phyloP scores from a whole-genome alignment of 2,113 vertebrate genomes.

The Tachysurus vachellii region DNA sequence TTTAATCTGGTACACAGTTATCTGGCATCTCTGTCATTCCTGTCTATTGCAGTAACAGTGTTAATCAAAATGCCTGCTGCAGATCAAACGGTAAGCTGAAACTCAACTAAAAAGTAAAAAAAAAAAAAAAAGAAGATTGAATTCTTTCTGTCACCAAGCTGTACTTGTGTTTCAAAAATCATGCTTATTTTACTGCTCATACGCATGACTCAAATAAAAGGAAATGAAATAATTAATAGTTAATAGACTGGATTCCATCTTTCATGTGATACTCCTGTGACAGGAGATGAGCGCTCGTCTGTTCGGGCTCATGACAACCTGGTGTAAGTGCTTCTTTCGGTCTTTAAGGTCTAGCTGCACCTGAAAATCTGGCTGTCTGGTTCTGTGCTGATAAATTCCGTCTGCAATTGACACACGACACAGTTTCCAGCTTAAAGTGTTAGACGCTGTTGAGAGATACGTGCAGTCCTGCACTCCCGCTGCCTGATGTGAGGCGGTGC shows the following conservation, averaged over 20 bases:
- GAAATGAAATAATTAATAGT: background rate
- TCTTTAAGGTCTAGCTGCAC: background rate
- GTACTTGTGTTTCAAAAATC: no score
- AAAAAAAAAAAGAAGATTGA: no score
- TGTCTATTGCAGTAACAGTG: background rate
- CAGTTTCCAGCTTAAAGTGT: background rate
- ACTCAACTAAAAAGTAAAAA: background rate
- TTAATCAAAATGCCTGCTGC: background rate
- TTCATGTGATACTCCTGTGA: background rate
- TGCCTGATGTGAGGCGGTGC: background rate
- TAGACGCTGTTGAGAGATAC: background rate
- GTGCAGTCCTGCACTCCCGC: background rate
- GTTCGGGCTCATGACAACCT: background rate
- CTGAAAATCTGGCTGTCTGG: background rate
- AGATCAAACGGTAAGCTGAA: background rate
- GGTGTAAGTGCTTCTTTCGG: background rate
- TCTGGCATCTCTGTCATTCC: background rate
- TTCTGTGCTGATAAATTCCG: background rate
- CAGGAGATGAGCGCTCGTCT: background rate
- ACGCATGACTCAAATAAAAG: background rate
- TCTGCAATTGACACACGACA: background rate
- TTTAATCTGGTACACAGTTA: no score
- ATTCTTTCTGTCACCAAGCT: no score
- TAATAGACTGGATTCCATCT: background rate
- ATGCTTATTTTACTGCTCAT: no score